Base-by-base conservation (phyloP, 2,888 invertebrate species). In the Keiferia lycopersicella region DNA sequence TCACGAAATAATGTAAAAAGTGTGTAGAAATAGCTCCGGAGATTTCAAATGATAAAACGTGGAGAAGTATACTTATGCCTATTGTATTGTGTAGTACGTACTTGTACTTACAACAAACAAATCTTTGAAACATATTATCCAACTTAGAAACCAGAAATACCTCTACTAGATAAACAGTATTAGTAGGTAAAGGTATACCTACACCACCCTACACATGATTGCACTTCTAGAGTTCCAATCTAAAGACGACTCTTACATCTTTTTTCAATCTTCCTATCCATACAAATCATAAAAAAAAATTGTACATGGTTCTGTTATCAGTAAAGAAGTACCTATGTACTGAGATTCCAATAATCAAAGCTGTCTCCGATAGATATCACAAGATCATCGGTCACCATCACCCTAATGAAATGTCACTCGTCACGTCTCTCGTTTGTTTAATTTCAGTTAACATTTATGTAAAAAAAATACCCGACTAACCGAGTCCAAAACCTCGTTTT, bases 341-440 rank as follows among this genome's bases (percentile, higher is more conserved):
- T 45, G 45, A 45, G 16, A 45, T 20, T 16, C 20, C 10, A 10
- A 51, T 10, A 51, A 51, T 51, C 51, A 51, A 51, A 51, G 51
- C 51, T 51, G n/a, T 45, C 45, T 16, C 16, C 6, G 45, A 45
- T 45, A 45, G 45, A 45, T 45, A 45, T 45, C 45, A 45, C 56
- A 26, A 26, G 10, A 56, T 34, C 56, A 56, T 56, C 56, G 34
- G 26, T 34, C 56, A 16, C 34, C 56, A 56, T 56, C 56, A n/a
- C 56, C 56, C 56, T 56, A 56, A 56, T 56, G 56, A 56, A 56
- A 56, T 34, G 56, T 56, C 56, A 56, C 26, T 56, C 56, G 34
- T 56, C 56, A 56, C n/a, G 51, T 51, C 51, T 7, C 34, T 16
- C n/a, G 26, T n/a, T 26, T 56, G 56, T 56, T 11, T 34, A 56